Conservation (phyloP, 2,888 invertebrate species). For the Conops quadrifasciatus region DNA sequence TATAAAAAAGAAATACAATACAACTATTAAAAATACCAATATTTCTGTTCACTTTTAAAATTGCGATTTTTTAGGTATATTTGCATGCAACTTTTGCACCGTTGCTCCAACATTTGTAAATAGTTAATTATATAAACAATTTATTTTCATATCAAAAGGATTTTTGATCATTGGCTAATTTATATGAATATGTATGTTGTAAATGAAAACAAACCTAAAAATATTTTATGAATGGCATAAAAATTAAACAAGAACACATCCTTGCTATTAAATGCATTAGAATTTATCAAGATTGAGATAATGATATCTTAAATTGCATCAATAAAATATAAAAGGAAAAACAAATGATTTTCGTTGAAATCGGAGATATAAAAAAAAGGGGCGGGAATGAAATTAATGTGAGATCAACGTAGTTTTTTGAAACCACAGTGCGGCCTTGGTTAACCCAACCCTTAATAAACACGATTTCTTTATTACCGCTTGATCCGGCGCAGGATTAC, state of each 20-base stretch:
- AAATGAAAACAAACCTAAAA: conserved; percentile 15
- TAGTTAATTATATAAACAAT: conserved; percentile 30
- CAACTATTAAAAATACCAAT: conserved; percentile 1
- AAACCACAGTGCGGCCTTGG: no score
- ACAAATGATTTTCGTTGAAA: conserved; percentile 19
- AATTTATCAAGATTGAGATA: conserved; percentile 28
- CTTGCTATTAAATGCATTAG: conserved; percentile 26
- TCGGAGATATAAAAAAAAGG: no score
- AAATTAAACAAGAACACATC: conserved; percentile 10
- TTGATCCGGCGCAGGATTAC: no score
- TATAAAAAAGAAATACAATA: conserved; percentile 11
- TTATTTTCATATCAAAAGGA: conserved; percentile 27
- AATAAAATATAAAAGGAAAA: conserved; percentile 29
- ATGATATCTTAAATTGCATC: conserved; percentile 27
- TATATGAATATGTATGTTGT: conserved; percentile 31
- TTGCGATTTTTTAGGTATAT: conserved; percentile 22
- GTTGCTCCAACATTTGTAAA: conserved; percentile 34
- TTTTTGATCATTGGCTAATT: conserved; percentile 31
- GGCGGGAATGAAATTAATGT: no score
- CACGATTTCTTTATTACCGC: no score
- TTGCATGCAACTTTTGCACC: conserved; percentile 11
- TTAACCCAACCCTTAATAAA: no score
- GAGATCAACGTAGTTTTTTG: no score
- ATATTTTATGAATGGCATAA: conserved; percentile 23
- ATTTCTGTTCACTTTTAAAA: conserved; percentile 17